phyloP scores from a whole-genome alignment of 30 jellyfish, hydroid and myxozoan species.

The Sanderia malayensis region DNA sequence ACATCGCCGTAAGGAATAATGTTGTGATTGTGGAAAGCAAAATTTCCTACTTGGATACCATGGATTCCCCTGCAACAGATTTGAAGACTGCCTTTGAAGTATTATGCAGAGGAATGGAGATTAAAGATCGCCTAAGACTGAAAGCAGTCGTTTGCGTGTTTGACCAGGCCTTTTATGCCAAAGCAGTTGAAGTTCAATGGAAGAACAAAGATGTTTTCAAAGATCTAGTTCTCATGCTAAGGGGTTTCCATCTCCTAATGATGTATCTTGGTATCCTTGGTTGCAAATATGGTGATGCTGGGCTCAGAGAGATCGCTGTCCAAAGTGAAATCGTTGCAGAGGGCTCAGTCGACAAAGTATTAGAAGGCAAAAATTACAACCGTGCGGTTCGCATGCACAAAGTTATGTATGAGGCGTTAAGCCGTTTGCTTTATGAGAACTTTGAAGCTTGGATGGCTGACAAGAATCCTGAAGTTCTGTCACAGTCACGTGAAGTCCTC shows the following conservation, averaged over 20 bases:
- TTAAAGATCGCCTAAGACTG: constrained; percentile 33
- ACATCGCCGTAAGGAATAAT: constrained; percentile 10
- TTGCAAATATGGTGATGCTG: constrained; percentile 31
- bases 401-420: constrained; percentile 35
- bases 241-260: constrained; percentile 43
- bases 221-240: constrained; percentile 47
- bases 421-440: constrained; percentile 16
- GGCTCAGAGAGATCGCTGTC: constrained; percentile 32
- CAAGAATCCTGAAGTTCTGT: not conserved
- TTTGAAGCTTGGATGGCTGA: not conserved
- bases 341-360: constrained; percentile 56
- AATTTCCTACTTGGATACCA: constrained; percentile 15
- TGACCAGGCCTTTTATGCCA: constrained; percentile 60
- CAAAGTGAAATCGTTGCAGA: constrained; percentile 50
- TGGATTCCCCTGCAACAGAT: constrained; percentile 48
- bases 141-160: constrained; percentile 56
- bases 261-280: constrained; percentile 31
- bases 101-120: constrained; percentile 28
- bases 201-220: constrained; percentile 28
- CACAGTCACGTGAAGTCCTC: not conserved
- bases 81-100: constrained; percentile 33
- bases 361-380: constrained; percentile 51
- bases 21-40: constrained; percentile 24
- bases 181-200: constrained; percentile 57
- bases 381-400: constrained; percentile 48